Evolutionary conservation across 2,113 vertebrate genomes (phyloP), one percentile per base, ranked within the genome.

Genomic region (Geococcyx californianus): DNA sequence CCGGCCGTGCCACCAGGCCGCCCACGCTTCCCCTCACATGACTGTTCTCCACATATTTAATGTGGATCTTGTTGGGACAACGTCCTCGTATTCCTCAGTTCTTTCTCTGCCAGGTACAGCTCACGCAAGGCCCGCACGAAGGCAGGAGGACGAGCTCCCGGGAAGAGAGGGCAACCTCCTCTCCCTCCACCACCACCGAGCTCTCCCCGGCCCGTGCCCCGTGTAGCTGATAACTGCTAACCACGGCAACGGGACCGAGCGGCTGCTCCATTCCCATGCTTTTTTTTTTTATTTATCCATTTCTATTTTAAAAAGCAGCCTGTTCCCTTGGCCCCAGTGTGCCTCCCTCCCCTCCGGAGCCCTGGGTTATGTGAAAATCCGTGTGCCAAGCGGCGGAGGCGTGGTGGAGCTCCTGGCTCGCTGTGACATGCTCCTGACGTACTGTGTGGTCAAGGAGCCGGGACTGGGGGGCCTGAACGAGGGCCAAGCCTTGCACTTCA

Each of bases 331-430:
- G 97, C 98, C 98, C 97, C 95, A 69, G 97, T 95, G 91, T 98
- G 97, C 97, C 96, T 97, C 93, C 90, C 96, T 97, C 96, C 98
- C 98, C 98, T 98, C 97, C 95, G 79, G 98, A 98, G 98, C 97
- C 97, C 97, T 96, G 99, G 99, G 99, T 99, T 99, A 99, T 99
- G 99, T 99, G 99, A 99, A 99, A 98, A 96, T 94, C 93, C 95
- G 56, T 82, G 97, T 98, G 98, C 98, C 98, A 98, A 98, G 98
- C 95, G 83, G 94, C 62, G 77, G 95, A 96, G 98, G 97, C 93
- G 98, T 96, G 97, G 73, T 70, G 86, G 79, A 95, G 97, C 92
- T 97, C 96, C 95, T 90, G 96, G 96, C 97, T 95, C 86, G 94
- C 96, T 92, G 93, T 97, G 98, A 97, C 98, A 95, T 92, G 96